A percentile compares a stretch with the other conserved stretches of the same genome.
These are phyloP conservation scores for Ellobius talpinus DNA, from an alignment of 2,113 vertebrate genomes.

Conservation along the genomic window DNA sequence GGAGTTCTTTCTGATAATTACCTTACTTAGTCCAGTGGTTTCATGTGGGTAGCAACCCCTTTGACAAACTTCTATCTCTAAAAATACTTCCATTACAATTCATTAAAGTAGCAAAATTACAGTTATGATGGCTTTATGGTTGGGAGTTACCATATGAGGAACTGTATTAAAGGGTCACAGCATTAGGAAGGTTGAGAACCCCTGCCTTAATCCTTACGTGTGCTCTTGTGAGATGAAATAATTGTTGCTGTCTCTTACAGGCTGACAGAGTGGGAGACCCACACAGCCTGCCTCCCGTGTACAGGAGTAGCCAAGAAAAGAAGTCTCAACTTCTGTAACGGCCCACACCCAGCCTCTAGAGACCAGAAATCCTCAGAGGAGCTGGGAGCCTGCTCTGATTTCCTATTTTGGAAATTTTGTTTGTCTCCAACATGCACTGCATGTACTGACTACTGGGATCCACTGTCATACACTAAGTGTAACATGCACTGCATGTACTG, in stretches of 20 bases:
- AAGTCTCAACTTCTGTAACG: neutral
- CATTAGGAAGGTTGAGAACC: neutral
- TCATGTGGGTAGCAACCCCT: neutral
- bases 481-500: neutral
- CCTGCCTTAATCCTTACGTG: neutral
- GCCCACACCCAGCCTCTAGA: neutral
- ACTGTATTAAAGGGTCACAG: neutral
- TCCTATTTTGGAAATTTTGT: neutral
- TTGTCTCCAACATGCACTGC: neutral
- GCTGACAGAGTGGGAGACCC: neutral
- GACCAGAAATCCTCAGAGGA: neutral
- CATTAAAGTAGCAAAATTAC: neutral
- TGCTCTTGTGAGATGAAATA: neutral
- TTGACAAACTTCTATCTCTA: neutral
- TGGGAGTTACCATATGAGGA: neutral
- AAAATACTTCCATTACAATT: neutral
- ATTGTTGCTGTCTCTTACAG: neutral
- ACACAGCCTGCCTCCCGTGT: neutral
- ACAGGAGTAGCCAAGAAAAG: neutral
- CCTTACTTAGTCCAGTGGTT: neutral
- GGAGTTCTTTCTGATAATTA: neutral
- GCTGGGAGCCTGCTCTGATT: neutral
- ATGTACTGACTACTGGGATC: too few species aligned
- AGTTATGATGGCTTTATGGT: neutral
- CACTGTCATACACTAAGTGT: neutral